Conservation (phyloP, 2,797 vertebrate genomes). For the Natrix natrix region DNA sequence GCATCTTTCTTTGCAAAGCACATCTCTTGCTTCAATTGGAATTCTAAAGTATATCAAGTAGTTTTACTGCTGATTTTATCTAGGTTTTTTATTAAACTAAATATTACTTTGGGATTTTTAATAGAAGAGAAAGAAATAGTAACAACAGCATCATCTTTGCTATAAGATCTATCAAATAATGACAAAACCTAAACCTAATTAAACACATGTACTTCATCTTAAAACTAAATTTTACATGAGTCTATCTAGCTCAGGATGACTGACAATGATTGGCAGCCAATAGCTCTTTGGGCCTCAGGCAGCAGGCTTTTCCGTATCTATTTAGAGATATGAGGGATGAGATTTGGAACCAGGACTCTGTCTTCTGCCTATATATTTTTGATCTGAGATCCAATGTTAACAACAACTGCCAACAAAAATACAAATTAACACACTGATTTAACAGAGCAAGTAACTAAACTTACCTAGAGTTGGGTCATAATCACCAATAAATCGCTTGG, state of each 20-base stretch:
- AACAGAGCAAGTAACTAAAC: slow-evolving; percentile 23
- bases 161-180: background rate
- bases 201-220: background rate
- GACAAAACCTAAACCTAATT: background rate
- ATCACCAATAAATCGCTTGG: slow-evolving; percentile 79
- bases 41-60: background rate
- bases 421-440: background rate
- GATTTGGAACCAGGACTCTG: background rate
- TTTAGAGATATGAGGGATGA: background rate
- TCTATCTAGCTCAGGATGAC: background rate
- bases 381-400: background rate
- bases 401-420: background rate
- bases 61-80: background rate
- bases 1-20: background rate
- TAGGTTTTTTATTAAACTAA: background rate
- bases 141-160: background rate
- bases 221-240: background rate
- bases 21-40: background rate
- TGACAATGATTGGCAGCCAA: background rate
- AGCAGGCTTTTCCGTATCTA: background rate
- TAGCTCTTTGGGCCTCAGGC: background rate
- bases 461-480: slow-evolving; percentile 79
- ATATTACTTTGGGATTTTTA: background rate
- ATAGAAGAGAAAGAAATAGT: background rate
- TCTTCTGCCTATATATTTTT: no score